These are phyloP conservation scores for Dicerorhinus sumatrensis DNA, from an alignment of 2,113 vertebrate genomes.

Conservation along the genomic window DNA sequence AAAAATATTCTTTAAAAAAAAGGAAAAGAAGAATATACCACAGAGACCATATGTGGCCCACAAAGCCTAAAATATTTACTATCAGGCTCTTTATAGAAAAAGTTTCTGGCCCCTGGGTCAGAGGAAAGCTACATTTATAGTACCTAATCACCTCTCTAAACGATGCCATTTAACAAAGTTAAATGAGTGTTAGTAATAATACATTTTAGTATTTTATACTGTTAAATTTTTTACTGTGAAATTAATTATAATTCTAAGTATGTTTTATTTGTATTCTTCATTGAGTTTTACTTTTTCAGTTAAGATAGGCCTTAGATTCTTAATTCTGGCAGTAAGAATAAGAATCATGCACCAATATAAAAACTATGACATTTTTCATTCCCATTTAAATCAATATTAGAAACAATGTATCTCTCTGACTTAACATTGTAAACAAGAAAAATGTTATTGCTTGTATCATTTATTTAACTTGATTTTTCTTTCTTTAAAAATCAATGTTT, in stretches of 20 bases:
- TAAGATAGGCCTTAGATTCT: neutral
- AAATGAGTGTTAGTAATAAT: constrained; percentile 29
- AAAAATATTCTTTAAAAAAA: neutral
- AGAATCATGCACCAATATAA: constrained; percentile 1
- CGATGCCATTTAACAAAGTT: constrained; percentile 16
- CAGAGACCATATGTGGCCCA: neutral
- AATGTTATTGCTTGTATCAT: constrained; percentile 58
- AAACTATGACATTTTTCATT: constrained; percentile 56
- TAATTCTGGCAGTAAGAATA: constrained; percentile 30
- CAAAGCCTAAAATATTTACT: constrained; percentile 19
- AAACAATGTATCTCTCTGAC: constrained; percentile 52
- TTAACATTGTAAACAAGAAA: constrained; percentile 68
- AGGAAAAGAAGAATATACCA: neutral
- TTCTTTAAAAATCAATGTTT: constrained; percentile 73
- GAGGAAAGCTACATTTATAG: neutral
- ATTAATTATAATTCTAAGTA: neutral
- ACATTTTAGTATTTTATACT: neutral
- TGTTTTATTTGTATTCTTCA: constrained; percentile 8
- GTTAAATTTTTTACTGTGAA: neutral
- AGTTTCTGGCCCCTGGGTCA: neutral
- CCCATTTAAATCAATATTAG: constrained; percentile 62
- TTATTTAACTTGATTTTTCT: constrained; percentile 73
- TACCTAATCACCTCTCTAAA: neutral
- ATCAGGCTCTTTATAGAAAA: neutral
- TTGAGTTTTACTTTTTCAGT: neutral